Evolutionary conservation across 2,797 vertebrate species (phyloP).

Genomic region (Acestrorhynchus altus): DNA sequence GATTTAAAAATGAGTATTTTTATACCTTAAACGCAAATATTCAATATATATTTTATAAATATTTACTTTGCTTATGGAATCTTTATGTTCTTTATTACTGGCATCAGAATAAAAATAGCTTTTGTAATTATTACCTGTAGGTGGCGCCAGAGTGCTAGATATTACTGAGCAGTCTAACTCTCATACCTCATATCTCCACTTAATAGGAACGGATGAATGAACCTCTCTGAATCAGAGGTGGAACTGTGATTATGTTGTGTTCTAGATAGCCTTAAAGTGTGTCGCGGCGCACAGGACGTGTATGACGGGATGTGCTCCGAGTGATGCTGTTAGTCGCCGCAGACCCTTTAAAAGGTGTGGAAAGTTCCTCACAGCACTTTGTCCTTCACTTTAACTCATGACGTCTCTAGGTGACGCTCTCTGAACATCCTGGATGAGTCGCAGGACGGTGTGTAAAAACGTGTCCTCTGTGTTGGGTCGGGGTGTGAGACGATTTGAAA

Average conservation of each 20-base stretch:
- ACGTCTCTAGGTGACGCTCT: no score
- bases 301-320: neutral
- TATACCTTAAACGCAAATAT: neutral
- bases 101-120: neutral
- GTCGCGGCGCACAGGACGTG: neutral
- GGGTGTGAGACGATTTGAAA: no score
- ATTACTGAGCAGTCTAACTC: neutral
- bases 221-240: neutral
- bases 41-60: neutral
- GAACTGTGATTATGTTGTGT: neutral
- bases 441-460: no score
- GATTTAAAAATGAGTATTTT: neutral
- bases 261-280: neutral
- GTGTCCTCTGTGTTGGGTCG: no score
- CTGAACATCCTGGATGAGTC: no score
- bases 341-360: no score
- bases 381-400: no score
- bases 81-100: neutral
- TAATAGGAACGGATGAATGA: neutral
- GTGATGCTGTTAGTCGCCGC: neutral
- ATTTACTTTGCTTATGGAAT: neutral
- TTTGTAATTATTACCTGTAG: slow-evolving; percentile 15
- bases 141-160: slow-evolving; percentile 18
- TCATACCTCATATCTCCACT: neutral
- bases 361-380: no score